A percentile compares a stretch with the other conserved stretches of the same genome.
Evolutionary conservation across 2,113 vertebrate genomes (phyloP).

Genomic region (Pheucticus melanocephalus): DNA sequence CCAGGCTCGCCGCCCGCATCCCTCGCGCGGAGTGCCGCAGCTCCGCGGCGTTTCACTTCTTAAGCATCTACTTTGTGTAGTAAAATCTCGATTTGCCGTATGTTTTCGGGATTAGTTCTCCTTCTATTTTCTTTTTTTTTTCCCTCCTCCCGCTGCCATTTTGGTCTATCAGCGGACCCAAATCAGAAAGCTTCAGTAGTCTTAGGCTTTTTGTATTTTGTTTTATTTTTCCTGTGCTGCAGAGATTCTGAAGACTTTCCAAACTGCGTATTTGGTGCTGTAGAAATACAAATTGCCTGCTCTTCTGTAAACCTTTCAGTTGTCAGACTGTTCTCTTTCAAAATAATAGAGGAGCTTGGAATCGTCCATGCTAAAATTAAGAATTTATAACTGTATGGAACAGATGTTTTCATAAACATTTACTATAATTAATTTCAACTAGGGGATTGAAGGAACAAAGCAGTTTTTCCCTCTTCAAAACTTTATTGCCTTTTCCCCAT

Average conservation of each 20-base stretch:
- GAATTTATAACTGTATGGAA: conserved; percentile 80
- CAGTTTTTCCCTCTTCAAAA: conserved; percentile 78
- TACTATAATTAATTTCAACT: conserved; percentile 84
- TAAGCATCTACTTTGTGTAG: not conserved
- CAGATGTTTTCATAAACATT: conserved; percentile 88
- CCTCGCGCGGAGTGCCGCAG: not conserved
- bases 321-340: conserved; percentile 57
- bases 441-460: conserved; percentile 80
- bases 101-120: not conserved
- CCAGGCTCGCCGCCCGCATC: not conserved
- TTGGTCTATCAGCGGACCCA: not conserved
- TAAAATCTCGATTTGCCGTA: not conserved
- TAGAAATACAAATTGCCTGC: conserved; percentile 49
- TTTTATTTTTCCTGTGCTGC: not conserved
- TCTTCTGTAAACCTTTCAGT: conserved; percentile 66
- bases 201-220: not conserved
- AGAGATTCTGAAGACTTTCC: conserved; percentile 17
- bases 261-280: conserved; percentile 36
- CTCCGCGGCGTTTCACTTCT: not conserved
- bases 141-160: not conserved
- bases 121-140: not conserved
- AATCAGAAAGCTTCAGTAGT: not conserved
- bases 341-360: conserved; percentile 70
- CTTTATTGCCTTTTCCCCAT: conserved; percentile 75
- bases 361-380: conserved; percentile 76